Base-by-base conservation (phyloP, 2,113 vertebrate species). In the Opisthocomus hoazin region DNA sequence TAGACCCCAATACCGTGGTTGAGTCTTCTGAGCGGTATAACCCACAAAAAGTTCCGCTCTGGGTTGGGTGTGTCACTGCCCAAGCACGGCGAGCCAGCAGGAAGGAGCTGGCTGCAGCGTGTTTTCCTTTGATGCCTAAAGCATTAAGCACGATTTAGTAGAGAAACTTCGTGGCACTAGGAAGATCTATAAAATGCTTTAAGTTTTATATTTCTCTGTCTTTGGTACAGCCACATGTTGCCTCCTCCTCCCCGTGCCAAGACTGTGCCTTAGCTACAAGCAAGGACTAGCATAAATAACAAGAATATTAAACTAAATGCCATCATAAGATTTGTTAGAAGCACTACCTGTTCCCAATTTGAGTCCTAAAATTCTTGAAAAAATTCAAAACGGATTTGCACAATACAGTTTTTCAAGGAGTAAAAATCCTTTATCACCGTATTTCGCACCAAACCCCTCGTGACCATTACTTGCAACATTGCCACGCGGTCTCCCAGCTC, bases 21-120 rank as follows among this genome's bases (percentile, higher is more conserved):
- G 9, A 90, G 75, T 79, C 75, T 90, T 93, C 48, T 43, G 54
- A 84, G 73, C 88, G 60, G 63, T 61, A 63, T 65, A 92, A 84
- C 56, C 76, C 91, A 73, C 79, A 63, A 58, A 73, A 64, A 26
- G 50, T 48, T 39, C 53, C 15, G 3, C 63, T 85, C 71, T 29
- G 39, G 29, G 63, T 76, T n/a, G 75, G 70, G 60, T 73, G 46
- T 71, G 37, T 68, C 75, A 12, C 61, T 92, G 83, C 60, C 51
- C 32, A 24, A 46, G 83, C 39, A 19, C 22, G 29, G 41, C 0
- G 2, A 90, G 50, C 41, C 83, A 79, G 53, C 82, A 93, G 85
- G 84, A 61, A 60, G 57, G 32, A n/a, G 81, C 41, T n/a, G n/a
- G n/a, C n/a, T n/a, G n/a, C n/a, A n/a, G n/a, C n/a, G n/a, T n/a